These are phyloP conservation scores for Propithecus coquereli DNA, from an alignment of 2,113 vertebrate genomes.

Conservation along the genomic window DNA sequence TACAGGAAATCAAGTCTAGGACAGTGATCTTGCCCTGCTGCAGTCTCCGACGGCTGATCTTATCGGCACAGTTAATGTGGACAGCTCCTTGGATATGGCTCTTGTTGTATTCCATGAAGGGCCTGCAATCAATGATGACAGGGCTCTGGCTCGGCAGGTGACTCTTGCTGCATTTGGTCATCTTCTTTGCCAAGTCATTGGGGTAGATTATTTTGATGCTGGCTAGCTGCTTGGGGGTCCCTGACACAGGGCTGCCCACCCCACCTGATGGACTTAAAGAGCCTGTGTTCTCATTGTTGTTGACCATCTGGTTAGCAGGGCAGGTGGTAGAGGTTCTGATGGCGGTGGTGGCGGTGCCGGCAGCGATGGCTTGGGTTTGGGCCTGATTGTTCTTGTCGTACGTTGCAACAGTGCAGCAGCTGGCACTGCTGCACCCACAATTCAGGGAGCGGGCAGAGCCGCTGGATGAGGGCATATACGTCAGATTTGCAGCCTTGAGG, in stretches of 20 bases:
- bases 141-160: constrained; percentile 92
- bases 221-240: constrained; percentile 83
- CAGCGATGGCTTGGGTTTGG: constrained; percentile 88
- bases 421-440: constrained; percentile 99
- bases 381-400: constrained; percentile 95
- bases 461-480: constrained; percentile 99
- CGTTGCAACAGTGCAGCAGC: constrained; percentile 97
- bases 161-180: constrained; percentile 93
- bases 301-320: constrained; percentile 88
- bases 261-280: constrained; percentile 85
- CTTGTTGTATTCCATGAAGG: constrained; percentile 99
- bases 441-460: constrained; percentile 98
- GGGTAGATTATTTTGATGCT: constrained; percentile 93
- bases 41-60: constrained; percentile 96
- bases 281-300: constrained; percentile 88
- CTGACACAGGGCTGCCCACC: constrained; percentile 84
- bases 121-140: constrained; percentile 97
- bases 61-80: constrained; percentile 98
- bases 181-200: constrained; percentile 94
- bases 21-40: constrained; percentile 99
- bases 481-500: constrained; percentile 94
- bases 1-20: constrained; percentile 97
- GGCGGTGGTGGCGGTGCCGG: constrained; percentile 86
- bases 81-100: constrained; percentile 97
- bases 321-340: constrained; percentile 83